phyloP scores from a whole-genome alignment of 1,140 invertebrate genomes.

The Contarinia nasturtii region DNA sequence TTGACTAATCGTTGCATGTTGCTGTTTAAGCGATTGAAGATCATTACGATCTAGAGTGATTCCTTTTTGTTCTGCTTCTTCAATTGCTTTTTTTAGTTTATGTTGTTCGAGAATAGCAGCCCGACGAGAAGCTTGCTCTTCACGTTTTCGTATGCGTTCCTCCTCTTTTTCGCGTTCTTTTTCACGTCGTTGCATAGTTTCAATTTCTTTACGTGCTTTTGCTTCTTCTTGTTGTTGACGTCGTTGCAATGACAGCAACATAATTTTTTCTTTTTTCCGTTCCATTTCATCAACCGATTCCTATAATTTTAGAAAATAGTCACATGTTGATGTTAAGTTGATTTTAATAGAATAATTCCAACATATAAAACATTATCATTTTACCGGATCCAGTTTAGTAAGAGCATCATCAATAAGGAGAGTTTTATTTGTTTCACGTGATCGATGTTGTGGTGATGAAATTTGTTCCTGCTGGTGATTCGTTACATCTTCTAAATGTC shows the following conservation, averaged over 20 bases:
- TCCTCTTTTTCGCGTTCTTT: slow-evolving; percentile 70
- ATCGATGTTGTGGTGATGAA: slow-evolving; percentile 15
- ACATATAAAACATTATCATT: slow-evolving; percentile 5
- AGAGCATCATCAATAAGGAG: slow-evolving; percentile 49
- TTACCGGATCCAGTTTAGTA: slow-evolving; percentile 45
- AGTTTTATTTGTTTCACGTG: slow-evolving; percentile 28
- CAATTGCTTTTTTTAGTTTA: slow-evolving; percentile 82
- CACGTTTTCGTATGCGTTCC: slow-evolving; percentile 65
- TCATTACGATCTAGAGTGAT: slow-evolving; percentile 55
- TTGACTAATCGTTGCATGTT: slow-evolving; percentile 7
- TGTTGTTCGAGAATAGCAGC: slow-evolving; percentile 84
- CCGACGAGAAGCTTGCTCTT: slow-evolving; percentile 71
- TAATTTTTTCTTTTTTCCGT: slow-evolving; percentile 71
- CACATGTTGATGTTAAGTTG: not conserved
- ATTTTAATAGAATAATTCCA: not conserved
- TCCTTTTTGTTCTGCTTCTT: slow-evolving; percentile 79
- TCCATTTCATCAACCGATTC: slow-evolving; percentile 73
- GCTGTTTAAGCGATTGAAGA: slow-evolving; percentile 38
- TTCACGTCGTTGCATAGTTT: slow-evolving; percentile 56
- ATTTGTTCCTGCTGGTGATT: slow-evolving; percentile 12
- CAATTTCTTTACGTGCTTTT: slow-evolving; percentile 64
- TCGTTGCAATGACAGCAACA: slow-evolving; percentile 67
- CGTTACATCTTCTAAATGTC: slow-evolving; percentile 16
- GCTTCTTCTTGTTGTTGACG: slow-evolving; percentile 77
- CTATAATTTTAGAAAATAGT: slow-evolving; percentile 25